Evolutionary conservation across 2,797 vertebrate species (phyloP), one percentile per base, ranked within the genome.

Genomic region (Anabacerthia variegaticeps): DNA sequence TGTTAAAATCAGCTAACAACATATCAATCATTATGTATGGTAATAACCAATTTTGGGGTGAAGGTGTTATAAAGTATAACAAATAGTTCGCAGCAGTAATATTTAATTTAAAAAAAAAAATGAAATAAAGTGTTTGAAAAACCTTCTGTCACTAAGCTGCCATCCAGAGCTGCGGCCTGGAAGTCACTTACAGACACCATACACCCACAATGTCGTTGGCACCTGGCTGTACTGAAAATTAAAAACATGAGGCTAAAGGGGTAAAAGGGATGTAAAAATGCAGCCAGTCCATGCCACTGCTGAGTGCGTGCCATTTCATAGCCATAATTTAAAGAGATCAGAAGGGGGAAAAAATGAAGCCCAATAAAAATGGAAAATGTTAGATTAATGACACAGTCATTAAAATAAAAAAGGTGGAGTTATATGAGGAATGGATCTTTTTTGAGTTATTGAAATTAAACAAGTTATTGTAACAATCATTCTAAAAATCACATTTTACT

Each of bases 351-450:
- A 66, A 91, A 95, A 97, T 63, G 95, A 96, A 97, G 80, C 69
- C 88, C 44, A 97, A 97, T 97, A 96, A 97, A 97, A 97, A 91
- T 88, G 85, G 96, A 94, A 91, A 96, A 94, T 43, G 96, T 87
- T 91, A 93, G 92, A 91, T 89, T 88, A 96, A 97, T 83, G 87
- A 91, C 84, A 91, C 28, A 95, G 91, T 82, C 82, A 92, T 97
- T 93, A 96, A 91, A 97, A 95, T 75, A 78, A 96, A 96, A 94
- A 96, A 95, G 88, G 91, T 68, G 87, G 93, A 95, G 93, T 94
- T 92, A 92, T 49, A 75, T 73, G 83, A 97, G 88, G 74, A 97
- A 96, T 77, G 44, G 83, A 39, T 94, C 80, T 94, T 92, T 89
- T 79, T 37, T 87, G 92, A 95, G 76, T 95, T 97, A 93, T 39